These are phyloP conservation scores for Steinernema khuongi DNA, from an alignment of 1,140 invertebrate genomes.

Conservation along the genomic window DNA sequence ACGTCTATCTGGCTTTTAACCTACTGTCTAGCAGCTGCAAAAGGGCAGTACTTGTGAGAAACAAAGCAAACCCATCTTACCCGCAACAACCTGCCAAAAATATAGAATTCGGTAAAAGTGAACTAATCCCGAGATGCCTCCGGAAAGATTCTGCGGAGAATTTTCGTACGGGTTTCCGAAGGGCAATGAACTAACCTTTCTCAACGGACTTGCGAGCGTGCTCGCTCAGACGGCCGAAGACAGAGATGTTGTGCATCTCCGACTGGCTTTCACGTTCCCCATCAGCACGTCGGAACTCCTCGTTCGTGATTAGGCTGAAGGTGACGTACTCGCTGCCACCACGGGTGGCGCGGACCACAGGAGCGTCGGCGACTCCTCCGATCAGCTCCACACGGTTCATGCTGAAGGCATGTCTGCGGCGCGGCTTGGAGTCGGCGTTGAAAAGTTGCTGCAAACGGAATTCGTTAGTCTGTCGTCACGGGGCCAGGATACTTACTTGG, in stretches of 20 bases:
- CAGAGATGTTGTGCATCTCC: slow-evolving; percentile 23
- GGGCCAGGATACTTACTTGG: not conserved
- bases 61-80: no score
- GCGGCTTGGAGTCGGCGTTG: not conserved
- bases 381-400: slow-evolving; percentile 33
- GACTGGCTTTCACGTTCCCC: slow-evolving; percentile 3
- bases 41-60: no score
- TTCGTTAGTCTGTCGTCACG: not conserved
- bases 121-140: no score
- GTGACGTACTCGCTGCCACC: slow-evolving; percentile 25
- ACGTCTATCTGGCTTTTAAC: no score
- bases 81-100: no score
- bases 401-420: slow-evolving; percentile 9
- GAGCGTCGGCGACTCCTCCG: slow-evolving; percentile 30
- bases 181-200: not conserved
- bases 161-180: no score
- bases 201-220: slow-evolving; percentile 13
- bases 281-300: not conserved
- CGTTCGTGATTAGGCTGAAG: slow-evolving; percentile 36
- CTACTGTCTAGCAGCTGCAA: no score
- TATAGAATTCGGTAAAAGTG: no score
- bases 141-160: no score
- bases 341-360: slow-evolving; percentile 12
- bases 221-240: slow-evolving; percentile 26
- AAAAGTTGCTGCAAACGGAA: not conserved